phyloP scores from a whole-genome alignment of 1,140 invertebrate species.

The Drosophila nasuta region DNA sequence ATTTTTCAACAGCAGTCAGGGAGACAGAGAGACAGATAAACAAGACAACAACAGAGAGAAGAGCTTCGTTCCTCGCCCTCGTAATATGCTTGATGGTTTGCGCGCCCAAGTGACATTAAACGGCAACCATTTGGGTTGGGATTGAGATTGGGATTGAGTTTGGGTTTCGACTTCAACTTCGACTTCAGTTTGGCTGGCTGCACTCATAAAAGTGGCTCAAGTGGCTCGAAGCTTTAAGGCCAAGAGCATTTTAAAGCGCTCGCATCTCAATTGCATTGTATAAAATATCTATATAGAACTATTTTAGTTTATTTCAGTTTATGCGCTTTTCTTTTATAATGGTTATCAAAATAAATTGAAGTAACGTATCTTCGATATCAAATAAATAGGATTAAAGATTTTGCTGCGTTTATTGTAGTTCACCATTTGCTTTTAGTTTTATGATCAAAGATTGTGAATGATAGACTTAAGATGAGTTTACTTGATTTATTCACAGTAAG shows the following conservation, averaged over 20 bases:
- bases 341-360: conserved; percentile 75
- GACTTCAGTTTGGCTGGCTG: conserved; percentile 37
- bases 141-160: not conserved
- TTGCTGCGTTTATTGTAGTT: conserved; percentile 55
- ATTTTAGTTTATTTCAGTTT: conserved; percentile 31
- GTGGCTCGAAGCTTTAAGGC: conserved; percentile 62
- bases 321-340: conserved; percentile 54
- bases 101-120: conserved; percentile 80
- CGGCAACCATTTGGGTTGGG: conserved; percentile 63
- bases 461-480: conserved; percentile 11
- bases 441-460: not conserved
- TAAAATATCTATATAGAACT: conserved; percentile 53
- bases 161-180: conserved; percentile 6
- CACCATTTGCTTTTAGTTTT: conserved; percentile 30
- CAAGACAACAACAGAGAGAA: conserved; percentile 32
- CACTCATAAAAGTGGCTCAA: conserved; percentile 73
- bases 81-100: conserved; percentile 77
- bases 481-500: conserved; percentile 1
- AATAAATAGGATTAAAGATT: conserved; percentile 72
- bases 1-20: conserved; percentile 56
- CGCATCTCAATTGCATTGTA: conserved; percentile 9
- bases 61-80: conserved; percentile 41
- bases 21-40: not conserved
- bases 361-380: conserved; percentile 58
- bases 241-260: conserved; percentile 61